Base-by-base conservation (phyloP, 2,888 invertebrate genomes). In the Eupsilia transversa region DNA sequence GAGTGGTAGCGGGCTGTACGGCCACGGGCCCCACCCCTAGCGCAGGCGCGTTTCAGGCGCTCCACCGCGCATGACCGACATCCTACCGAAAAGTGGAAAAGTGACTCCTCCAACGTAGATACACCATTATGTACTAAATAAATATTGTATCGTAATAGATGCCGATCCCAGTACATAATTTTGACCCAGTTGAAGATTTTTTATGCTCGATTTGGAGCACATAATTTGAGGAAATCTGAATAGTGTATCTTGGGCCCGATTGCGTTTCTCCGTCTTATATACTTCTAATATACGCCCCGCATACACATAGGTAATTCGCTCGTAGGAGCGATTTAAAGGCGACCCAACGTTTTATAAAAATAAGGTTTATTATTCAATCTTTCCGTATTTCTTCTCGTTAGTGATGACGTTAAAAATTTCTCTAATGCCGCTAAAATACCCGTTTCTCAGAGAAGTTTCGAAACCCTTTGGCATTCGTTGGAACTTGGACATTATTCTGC, bases 21-120 rank as follows among this genome's bases (percentile, higher is more conserved):
- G 91, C 87, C 78, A 74, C 89, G 92, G 95, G 95, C 94, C 93
- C 96, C 96, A 95, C 96, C 96, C 96, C 95, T 94, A 89, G 93
- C 95, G 96, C 94, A 93, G 69, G 96, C 96, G 95, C 93, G 86
- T 83, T 91, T 78, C 81, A 68, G 83, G 72, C 68, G 83, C 87
- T 57, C 91, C 91, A 92, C 79, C 87, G 95, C 96, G 96, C 96
- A 96, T 95, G 96, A 93, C 94, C 94, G 92, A 94, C 95, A 94
- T 94, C 96, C 96, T 94, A 95, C 96, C 92, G 92, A 94, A 95
- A 96, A 95, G 93, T 96, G 92, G 94, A 96, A 96, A 96, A 96
- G 96, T 94, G 96, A 96, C 96, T 96, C 96, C 96, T 96, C 94
- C 96, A 94, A 92, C 92, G 92, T 94, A 96, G 94, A 94, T 95